Base-by-base conservation (phyloP, 2,797 vertebrate species). In the Margarornis squamiger region DNA sequence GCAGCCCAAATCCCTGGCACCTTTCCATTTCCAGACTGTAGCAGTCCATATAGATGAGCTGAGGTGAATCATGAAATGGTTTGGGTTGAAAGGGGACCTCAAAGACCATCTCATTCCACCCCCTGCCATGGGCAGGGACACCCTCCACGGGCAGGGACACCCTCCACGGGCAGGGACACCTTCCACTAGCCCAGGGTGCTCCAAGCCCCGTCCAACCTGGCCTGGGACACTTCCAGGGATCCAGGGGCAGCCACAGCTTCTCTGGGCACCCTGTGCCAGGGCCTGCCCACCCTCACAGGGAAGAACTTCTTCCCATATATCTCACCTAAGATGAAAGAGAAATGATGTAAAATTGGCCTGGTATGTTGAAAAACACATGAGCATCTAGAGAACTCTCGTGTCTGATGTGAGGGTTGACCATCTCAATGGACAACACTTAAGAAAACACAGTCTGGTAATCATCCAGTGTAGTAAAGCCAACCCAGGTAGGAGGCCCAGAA, bases 121-220 rank as follows among this genome's bases (percentile, higher is more conserved):
- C 15, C 6, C 57, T 49, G 63, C 57, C 29, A 63, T 11, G 43
- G 10, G 5, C n/a, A 63, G 57, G 9, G 29, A 51, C 58, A 52
- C 8, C 20, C 71, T 20, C 29, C 73, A 32, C 51, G n/a, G n/a
- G n/a, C n/a, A n/a, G n/a, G n/a, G n/a, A n/a, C n/a, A n/a, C n/a
- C n/a, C n/a, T n/a, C 57, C 29, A 63, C 9, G 43, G 10, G 5
- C n/a, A 63, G 57, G 9, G 29, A 51, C 58, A 52, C 8, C 20
- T 77, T 20, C 29, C 73, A 32, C 51, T 23, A 3, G 1, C 5
- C 46, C 45, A 59, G 52, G 12, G 0, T 46, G 24, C 18, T 4
- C 65, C 49, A 82, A 63, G 5, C 6, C n/a, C 20, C 0, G 0
- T 46, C 39, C 66, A 72, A 0, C 8, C 38, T 17, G 45, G 8